Evolutionary conservation across 1,140 invertebrate species (phyloP).

Genomic region (Lordiphosa clarofinis): DNA sequence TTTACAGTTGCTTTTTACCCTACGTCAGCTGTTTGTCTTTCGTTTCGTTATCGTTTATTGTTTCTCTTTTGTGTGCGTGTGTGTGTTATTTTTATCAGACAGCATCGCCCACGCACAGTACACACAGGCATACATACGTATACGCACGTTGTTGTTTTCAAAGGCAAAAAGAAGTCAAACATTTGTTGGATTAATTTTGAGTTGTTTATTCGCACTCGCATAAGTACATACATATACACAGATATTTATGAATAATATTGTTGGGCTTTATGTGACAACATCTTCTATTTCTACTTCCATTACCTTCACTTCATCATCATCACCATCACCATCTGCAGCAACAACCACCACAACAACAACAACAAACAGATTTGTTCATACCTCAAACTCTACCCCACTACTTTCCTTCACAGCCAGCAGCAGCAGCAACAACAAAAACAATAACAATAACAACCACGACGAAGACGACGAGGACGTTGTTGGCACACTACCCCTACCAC

Average conservation of each 20-base stretch:
- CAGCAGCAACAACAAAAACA: slow-evolving; percentile 8
- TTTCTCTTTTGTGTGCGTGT: too few species aligned
- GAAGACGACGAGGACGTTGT: slow-evolving; percentile 27
- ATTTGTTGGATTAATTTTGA: slow-evolving; percentile 23
- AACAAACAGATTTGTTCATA: not conserved
- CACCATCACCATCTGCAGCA: slow-evolving; percentile 31
- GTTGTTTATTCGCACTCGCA: not conserved
- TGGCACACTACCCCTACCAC: slow-evolving; percentile 36
- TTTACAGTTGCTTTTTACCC: too few species aligned
- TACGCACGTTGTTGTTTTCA: slow-evolving; percentile 38
- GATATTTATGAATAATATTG: slow-evolving; percentile 52
- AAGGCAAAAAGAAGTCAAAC: slow-evolving; percentile 71
- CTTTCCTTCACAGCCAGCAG: slow-evolving; percentile 42
- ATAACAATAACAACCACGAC: not conserved
- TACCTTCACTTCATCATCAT: not conserved
- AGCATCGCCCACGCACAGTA: not conserved
- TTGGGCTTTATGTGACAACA: slow-evolving; percentile 41
- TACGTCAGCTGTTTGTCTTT: too few species aligned
- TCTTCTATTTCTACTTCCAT: slow-evolving; percentile 1
- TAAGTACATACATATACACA: not conserved
- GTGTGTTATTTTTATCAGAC: too few species aligned
- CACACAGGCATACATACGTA: slow-evolving; percentile 1
- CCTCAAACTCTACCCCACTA: slow-evolving; percentile 31
- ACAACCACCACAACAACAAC: slow-evolving; percentile 25
- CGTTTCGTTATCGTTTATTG: too few species aligned